Base-by-base conservation (phyloP, 2,113 vertebrate genomes). In the Chiloscyllium plagiosum region DNA sequence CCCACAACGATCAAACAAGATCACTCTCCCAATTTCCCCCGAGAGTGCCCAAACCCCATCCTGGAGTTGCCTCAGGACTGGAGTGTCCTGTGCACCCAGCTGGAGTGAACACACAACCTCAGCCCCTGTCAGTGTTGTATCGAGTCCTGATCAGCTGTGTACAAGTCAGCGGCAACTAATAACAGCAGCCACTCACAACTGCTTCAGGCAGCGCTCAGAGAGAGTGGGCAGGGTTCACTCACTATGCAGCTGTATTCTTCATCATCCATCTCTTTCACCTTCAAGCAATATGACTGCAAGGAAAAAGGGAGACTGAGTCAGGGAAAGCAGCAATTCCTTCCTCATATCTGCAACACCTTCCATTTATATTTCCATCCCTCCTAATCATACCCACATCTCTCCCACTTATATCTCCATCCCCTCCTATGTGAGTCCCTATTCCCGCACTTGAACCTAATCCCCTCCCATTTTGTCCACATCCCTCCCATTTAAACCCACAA, bases 231-330 rank as follows among this genome's bases (percentile, higher is more conserved):
- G 7, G 20, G 86, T 29, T 7, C 96, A 99, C 99, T 99, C 97
- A 99, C 99, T 1, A 99, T 99, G 97, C 98, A 99, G 98, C 98
- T 99, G 98, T 99, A 99, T 65, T 99, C 99, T 96, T 99, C 99
- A 96, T 99, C 99, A 26, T 99, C 99, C 99, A 99, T 99, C 97
- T 99, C 99, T 97, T 99, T 99, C 97, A 99, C 99, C 97, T 99
- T 99, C 97, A 99, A 97, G 97, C 99, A 99, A 96, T 99, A 99
- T 0, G 99, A 99, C 99, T 99, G 97, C 0, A 93, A 95, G 95
- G 97, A 90, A 97, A 33, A 97, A 96, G 17, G 69, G 92, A 47
- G 93, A 0, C 33, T 7, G 78, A 86, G 68, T 94, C 61, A 15
- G 15, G 2, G 29, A 19, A 56, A 90, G 15, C 50, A 50, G 85